Evolutionary conservation across 1,140 invertebrate species (phyloP), one percentile per base, ranked within the genome.

Genomic region (Teleopsis dalmanni): DNA sequence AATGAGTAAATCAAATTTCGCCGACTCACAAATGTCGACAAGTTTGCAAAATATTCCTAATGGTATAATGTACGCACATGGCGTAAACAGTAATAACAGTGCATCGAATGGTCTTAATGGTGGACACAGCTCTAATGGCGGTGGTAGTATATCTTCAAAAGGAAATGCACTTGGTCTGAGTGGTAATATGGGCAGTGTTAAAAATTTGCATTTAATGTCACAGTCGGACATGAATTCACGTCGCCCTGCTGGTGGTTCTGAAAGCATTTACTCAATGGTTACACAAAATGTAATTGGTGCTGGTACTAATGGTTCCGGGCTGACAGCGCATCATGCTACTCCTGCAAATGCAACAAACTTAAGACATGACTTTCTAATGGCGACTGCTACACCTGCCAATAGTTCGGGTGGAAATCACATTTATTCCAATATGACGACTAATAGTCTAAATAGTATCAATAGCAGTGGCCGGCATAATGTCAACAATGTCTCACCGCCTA

Each of bases 41-140:
- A 70, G 67, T 47, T 53, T 71, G 44, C 68, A 71, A 45, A 71
- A 62, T 59, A 71, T 71, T 58, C 63, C 68, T 44, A 71, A 70
- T 59, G 63, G 65, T 35, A 53, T 65, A 44, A 65, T 61, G 23
- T 69, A 66, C 51, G 54, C 51, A n/a, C 54, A 55, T 46, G 53
- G 47, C 0, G 44, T 50, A 10, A 42, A 21, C 14, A 49, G 36
- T 11, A 54, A 45, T 6, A 48, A 34, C 33, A 34, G 48, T 25
- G 37, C 43, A 25, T 50, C 49, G 42, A 50, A 50, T 27, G 46
- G 53, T 26, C 31, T 46, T 13, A 26, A 48, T 11, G n/a, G 34
- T 8, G 26, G 38, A 1, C 26, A 47, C 34, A 47, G 36, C 37
- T 56, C 43, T n/a, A 58, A 54, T 37, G 51, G 57, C 11, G 55